Conservation (phyloP, 1,140 invertebrate genomes). For the Maniola jurtina region DNA sequence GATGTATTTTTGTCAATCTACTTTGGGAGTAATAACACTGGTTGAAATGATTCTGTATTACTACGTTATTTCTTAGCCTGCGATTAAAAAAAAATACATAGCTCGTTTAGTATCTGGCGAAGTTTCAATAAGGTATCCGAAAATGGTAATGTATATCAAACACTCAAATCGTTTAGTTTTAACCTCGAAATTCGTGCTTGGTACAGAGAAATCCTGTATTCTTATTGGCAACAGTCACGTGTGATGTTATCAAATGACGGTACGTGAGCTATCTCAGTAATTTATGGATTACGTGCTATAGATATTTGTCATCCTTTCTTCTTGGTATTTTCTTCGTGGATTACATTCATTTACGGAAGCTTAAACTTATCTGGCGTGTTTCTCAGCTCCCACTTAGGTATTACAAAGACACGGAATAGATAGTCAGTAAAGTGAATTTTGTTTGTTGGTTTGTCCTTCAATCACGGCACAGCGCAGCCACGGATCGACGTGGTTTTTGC, state of each 20-base stretch:
- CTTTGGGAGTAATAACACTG: not conserved
- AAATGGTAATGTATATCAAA: not conserved
- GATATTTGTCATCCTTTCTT: conserved; percentile 7
- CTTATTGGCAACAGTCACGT: conserved; percentile 8
- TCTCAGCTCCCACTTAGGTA: too few species aligned
- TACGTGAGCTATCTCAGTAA: conserved; percentile 13
- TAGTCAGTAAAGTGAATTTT: too few species aligned
- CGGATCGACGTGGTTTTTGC: too few species aligned
- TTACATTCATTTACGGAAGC: not conserved
- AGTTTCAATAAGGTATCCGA: not conserved
- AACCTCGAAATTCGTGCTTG: not conserved
- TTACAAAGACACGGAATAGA: too few species aligned
- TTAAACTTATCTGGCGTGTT: not conserved
- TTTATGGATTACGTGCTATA: conserved; percentile 13
- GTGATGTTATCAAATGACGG: conserved; percentile 6
- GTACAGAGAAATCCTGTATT: not conserved
- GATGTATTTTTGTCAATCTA: not conserved
- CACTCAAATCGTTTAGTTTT: not conserved
- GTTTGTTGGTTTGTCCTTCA: too few species aligned
- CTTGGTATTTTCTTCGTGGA: conserved; percentile 1
- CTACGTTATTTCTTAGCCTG: not conserved
- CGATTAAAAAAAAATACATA: not conserved
- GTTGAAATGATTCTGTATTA: not conserved
- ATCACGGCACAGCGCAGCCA: too few species aligned
- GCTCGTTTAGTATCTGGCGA: not conserved